Base-by-base conservation (phyloP, 2,113 vertebrate species). In the Tonatia bakeri region DNA sequence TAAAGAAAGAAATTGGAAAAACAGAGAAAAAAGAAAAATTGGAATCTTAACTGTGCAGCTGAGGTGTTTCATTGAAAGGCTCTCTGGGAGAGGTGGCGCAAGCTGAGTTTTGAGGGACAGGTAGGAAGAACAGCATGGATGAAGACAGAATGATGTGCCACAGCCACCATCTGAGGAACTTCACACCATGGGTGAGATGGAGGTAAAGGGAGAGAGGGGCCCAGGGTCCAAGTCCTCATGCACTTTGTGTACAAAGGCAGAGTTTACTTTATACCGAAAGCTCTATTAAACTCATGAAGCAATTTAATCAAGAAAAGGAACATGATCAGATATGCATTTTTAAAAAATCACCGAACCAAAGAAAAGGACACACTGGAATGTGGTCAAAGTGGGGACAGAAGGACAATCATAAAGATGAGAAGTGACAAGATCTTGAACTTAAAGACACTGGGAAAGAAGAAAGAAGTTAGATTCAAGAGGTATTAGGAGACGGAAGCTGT, bases 1-100 rank as follows among this genome's bases (percentile, higher is more conserved):
- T 47, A 52, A 82, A 61, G 22, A 76, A 81, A 70, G 8, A 7
- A 80, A 87, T 2, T 56, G 20, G 43, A 59, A 38, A 88, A 87
- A 85, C 14, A 15, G 16, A 69, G 54, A 79, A 89, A 47, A 69
- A 87, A 88, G 83, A 69, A 83, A 93, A 93, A 43, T 14, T 16
- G 2, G 82, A 83, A 13, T 92, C 86, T 92, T 77, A 38, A 79
- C 7, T 82, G 16, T 64, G 50, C 5, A 40, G 28, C 28, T 69
- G 28, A 52, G 11, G 19, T 52, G 3, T 45, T 12, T 59, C 40
- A 15, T 54, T 72, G 50, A 77, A 82, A 92, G 59, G 12, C 28
- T 92, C 72, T 83, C 69, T 65, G 45, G 20, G 88, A 38, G 50
- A 47, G 24, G 16, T 72, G 33, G 26, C 59, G 69, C 36, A 4